Evolutionary conservation across 2,113 vertebrate genomes (phyloP).

Genomic region (Tetraodon nigroviridis): DNA sequence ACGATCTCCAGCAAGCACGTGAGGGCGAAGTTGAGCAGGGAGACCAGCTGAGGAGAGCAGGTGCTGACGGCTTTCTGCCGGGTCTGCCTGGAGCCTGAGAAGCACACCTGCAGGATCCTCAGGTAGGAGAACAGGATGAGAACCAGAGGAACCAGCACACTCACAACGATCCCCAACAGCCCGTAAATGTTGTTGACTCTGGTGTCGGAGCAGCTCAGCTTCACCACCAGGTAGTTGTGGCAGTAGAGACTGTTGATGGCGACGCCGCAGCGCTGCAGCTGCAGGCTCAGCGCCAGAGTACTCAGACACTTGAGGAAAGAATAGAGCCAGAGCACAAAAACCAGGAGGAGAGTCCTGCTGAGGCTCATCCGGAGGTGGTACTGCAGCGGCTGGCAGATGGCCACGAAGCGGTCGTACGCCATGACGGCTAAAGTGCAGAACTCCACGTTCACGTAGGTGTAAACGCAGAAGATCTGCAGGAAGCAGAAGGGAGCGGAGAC

Average conservation of each 20-base stretch:
- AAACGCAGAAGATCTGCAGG: slow-evolving; percentile 19
- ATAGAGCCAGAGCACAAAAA: slow-evolving; percentile 34
- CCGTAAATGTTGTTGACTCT: slow-evolving; percentile 48
- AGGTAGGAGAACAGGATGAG: slow-evolving; percentile 21
- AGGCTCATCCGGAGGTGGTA: slow-evolving; percentile 4
- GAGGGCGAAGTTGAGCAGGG: slow-evolving; percentile 49
- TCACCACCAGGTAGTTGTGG: slow-evolving; percentile 49
- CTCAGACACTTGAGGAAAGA: not conserved
- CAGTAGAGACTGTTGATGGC: slow-evolving; percentile 54
- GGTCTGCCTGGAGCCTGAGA: slow-evolving; percentile 21
- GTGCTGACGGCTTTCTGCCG: slow-evolving; percentile 52
- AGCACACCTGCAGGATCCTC: slow-evolving; percentile 44
- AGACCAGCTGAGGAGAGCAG: slow-evolving; percentile 54
- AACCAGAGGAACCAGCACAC: not conserved
- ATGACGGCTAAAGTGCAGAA: slow-evolving; percentile 15
- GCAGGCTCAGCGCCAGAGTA: not conserved
- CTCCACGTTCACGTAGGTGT: slow-evolving; percentile 40
- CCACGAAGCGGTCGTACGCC: slow-evolving; percentile 28
- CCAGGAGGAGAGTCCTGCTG: not conserved
- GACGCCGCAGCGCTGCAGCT: slow-evolving; percentile 48
- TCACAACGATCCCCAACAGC: not conserved
- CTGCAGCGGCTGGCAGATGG: slow-evolving; percentile 30
- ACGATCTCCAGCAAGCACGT: slow-evolving; percentile 36
- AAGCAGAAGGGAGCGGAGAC: slow-evolving; percentile 19
- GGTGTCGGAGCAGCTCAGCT: slow-evolving; percentile 53